phyloP scores from a whole-genome alignment of 2,797 vertebrate genomes.

The Clangula hyemalis region DNA sequence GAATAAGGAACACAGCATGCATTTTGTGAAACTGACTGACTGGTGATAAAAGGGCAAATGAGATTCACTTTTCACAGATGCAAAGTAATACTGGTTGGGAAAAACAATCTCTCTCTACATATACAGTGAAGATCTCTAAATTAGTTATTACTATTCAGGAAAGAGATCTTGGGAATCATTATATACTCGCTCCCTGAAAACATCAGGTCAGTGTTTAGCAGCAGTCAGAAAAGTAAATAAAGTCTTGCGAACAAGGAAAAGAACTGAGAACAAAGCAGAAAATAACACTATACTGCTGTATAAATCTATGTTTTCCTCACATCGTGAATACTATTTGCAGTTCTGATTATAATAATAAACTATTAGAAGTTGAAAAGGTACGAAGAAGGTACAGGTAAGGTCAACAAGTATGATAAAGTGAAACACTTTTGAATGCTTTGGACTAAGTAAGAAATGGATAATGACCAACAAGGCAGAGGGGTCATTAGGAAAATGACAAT shows the following conservation, averaged over 20 bases:
- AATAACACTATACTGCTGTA: neutral
- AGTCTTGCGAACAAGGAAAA: constrained; percentile 8
- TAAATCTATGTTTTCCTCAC: constrained; percentile 9
- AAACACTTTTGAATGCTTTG: constrained; percentile 7
- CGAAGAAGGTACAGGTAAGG: constrained; percentile 44
- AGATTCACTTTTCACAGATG: constrained; percentile 10
- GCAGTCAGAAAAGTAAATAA: constrained; percentile 33
- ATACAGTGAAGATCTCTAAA: constrained; percentile 13
- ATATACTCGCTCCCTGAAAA: neutral
- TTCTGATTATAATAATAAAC: constrained; percentile 49
- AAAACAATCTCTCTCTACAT: neutral
- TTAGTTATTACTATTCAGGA: constrained; percentile 33
- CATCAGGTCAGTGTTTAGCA: neutral
- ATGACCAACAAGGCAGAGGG: neutral
- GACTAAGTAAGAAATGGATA: constrained; percentile 38
- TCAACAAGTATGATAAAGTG: constrained; percentile 36
- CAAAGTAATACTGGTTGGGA: neutral
- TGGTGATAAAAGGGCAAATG: neutral
- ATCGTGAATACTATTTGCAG: neutral
- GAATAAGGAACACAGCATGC: neutral
- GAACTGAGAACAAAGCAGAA: constrained; percentile 27
- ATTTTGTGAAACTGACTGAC: constrained; percentile 10
- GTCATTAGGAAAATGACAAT: neutral
- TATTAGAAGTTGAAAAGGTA: constrained; percentile 39
- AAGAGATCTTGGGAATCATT: constrained; percentile 21